phyloP scores from a whole-genome alignment of 2,888 invertebrate genomes.

The Diogma glabrata region DNA sequence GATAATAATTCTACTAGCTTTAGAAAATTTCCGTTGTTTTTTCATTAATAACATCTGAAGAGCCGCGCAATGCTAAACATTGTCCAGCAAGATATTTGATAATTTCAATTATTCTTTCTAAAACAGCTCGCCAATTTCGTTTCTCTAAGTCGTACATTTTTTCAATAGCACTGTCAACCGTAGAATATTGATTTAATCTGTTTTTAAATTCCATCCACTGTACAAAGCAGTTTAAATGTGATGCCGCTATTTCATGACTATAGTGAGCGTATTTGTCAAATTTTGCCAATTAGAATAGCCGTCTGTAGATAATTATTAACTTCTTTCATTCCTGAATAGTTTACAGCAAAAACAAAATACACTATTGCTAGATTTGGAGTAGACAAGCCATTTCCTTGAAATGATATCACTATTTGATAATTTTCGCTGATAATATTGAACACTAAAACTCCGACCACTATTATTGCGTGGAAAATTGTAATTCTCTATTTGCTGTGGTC shows the following conservation, averaged over 20 bases:
- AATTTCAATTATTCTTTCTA: slow-evolving; percentile 1
- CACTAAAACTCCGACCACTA: not conserved
- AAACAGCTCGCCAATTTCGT: not conserved
- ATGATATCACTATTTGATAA: not conserved
- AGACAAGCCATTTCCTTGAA: not conserved
- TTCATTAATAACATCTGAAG: not conserved
- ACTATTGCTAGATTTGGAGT: not conserved
- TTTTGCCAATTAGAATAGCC: no score
- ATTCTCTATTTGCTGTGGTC: not conserved
- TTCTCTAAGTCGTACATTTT: not conserved
- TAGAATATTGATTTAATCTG: not conserved
- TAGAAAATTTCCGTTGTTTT: not conserved
- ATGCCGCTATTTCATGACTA: not conserved
- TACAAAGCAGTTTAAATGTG: not conserved
- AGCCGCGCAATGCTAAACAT: not conserved
- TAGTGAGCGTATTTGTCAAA: not conserved
- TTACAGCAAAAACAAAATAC: not conserved
- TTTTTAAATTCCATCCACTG: slow-evolving; percentile 1
- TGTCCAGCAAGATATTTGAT: no score
- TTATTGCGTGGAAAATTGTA: not conserved
- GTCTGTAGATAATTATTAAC: no score
- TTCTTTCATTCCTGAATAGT: no score
- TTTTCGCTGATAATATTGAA: slow-evolving; percentile 1
- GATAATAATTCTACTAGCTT: not conserved
- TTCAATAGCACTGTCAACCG: not conserved